Conservation (phyloP, 2,113 vertebrate genomes). For the Mirza zaza region DNA sequence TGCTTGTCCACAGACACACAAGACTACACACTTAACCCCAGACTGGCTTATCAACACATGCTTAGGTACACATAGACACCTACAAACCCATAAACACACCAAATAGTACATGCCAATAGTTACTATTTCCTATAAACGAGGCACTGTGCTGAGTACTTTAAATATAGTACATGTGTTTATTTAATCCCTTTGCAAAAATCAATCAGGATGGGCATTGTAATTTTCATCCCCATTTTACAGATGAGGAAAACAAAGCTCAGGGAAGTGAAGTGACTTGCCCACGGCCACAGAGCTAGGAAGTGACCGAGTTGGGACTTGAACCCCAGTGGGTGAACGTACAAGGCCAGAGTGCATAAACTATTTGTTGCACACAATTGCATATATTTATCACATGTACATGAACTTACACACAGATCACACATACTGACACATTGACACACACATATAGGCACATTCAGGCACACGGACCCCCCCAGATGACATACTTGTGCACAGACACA, state of each 20-base stretch:
- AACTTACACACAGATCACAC: not conserved
- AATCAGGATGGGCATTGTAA: not conserved
- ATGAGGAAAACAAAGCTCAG: not conserved
- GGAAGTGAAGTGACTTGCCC: not conserved
- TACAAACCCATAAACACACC: not conserved
- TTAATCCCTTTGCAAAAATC: not conserved
- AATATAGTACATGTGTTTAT: not conserved
- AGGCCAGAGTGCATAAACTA: not conserved
- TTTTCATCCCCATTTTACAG: not conserved
- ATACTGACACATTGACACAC: not conserved
- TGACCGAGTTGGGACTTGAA: not conserved
- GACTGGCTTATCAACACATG: not conserved
- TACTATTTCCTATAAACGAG: not conserved
- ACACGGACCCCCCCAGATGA: rapidly evolving
- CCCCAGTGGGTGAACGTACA: not conserved
- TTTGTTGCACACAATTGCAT: not conserved
- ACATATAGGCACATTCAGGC: not conserved
- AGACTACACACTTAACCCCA: not conserved
- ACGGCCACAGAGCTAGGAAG: not conserved
- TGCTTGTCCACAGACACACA: not conserved
- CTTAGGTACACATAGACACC: not conserved
- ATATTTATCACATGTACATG: not conserved
- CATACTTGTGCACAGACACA: not conserved
- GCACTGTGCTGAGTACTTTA: not conserved
- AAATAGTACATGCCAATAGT: not conserved